phyloP scores from a whole-genome alignment of 1,140 invertebrate genomes.

The Vollenhovia emeryi region DNA sequence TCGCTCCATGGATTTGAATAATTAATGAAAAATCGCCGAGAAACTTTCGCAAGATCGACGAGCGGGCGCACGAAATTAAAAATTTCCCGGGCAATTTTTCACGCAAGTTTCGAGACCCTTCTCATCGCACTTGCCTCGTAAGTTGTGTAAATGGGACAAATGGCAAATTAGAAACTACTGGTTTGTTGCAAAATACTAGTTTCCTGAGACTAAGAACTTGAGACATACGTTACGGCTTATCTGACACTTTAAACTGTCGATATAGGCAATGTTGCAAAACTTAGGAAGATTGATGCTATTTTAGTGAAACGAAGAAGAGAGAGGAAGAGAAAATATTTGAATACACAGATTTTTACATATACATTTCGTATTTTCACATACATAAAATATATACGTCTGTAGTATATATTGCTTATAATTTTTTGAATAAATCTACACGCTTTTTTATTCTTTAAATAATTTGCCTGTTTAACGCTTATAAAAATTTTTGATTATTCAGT shows the following conservation, averaged over 20 bases:
- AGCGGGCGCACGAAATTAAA: slow-evolving; percentile 47
- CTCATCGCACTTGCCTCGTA: slow-evolving; percentile 13
- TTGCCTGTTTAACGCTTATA: neutral
- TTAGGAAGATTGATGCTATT: slow-evolving; percentile 2
- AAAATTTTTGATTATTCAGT: neutral
- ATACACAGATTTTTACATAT: neutral
- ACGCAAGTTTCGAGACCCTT: slow-evolving; percentile 35
- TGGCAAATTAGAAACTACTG: slow-evolving; percentile 32
- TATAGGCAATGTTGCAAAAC: slow-evolving; percentile 23
- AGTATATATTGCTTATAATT: neutral
- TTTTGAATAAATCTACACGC: neutral
- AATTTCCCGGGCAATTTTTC: slow-evolving; percentile 59
- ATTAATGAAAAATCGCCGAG: slow-evolving; percentile 43
- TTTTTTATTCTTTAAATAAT: slow-evolving; percentile 2
- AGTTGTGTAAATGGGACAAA: slow-evolving; percentile 34
- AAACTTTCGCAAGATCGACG: slow-evolving; percentile 49
- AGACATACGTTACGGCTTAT: slow-evolving; percentile 2
- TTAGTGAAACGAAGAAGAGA: neutral
- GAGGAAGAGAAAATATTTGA: neutral
- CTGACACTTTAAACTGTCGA: slow-evolving; percentile 34
- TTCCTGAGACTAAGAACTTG: slow-evolving; percentile 26
- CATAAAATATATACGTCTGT: neutral
- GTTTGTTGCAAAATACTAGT: slow-evolving; percentile 43
- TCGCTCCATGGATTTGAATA: slow-evolving; percentile 41
- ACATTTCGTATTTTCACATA: neutral